phyloP scores from a whole-genome alignment of 2,888 invertebrate genomes.

The Tanypteryx hageni region DNA sequence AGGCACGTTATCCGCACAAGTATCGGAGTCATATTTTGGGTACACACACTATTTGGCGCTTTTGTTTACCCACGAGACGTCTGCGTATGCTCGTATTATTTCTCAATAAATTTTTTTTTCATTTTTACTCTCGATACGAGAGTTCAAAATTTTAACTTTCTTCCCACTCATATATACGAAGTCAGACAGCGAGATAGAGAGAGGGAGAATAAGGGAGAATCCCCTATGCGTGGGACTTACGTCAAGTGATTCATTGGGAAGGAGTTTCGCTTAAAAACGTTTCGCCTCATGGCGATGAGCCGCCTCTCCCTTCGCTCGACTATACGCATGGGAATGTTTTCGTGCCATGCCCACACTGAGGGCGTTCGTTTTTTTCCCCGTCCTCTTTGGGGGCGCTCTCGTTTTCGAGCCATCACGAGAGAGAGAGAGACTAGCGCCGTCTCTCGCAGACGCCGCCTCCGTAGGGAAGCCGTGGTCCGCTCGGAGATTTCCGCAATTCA shows the following conservation, averaged over 20 bases:
- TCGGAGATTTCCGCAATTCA: background rate
- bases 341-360: slow-evolving; percentile 16
- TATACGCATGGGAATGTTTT: slow-evolving; percentile 60
- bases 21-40: background rate
- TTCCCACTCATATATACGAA: background rate
- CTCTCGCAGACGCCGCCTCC: no score
- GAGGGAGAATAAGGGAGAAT: background rate
- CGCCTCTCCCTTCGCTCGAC: slow-evolving; percentile 11
- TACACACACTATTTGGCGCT: background rate
- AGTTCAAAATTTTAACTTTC: background rate
- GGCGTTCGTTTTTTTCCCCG: background rate
- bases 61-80: background rate
- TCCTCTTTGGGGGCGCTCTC: background rate
- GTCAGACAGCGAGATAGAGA: background rate
- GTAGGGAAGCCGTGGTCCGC: background rate
- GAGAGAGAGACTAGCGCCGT: background rate
- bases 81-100: background rate
- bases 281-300: slow-evolving; percentile 35
- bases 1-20: slow-evolving; percentile 16
- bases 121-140: background rate
- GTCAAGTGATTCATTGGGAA: slow-evolving; percentile 63
- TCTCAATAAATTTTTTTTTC: background rate
- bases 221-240: background rate
- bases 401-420: background rate
- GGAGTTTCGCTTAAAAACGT: slow-evolving; percentile 50